Base-by-base conservation (phyloP, 2,888 invertebrate genomes). In the Cristatella mucedo region DNA sequence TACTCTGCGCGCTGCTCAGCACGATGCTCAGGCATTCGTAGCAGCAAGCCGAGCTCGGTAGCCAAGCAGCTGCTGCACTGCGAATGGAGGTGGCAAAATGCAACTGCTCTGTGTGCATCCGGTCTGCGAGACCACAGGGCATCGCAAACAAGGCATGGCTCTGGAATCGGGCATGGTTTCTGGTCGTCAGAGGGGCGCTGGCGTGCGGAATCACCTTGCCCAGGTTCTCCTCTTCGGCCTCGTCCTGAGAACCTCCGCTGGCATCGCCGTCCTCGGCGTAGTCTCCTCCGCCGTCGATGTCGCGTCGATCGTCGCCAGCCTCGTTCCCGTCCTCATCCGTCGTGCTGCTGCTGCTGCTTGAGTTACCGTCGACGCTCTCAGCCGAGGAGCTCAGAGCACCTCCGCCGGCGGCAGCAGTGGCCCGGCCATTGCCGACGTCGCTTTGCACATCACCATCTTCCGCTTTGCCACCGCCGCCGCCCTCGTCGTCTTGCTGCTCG, bases 151-250 rank as follows among this genome's bases (percentile, higher is more conserved):
- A n/a, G n/a, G n/a, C n/a, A n/a, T n/a, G n/a, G n/a, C n/a, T n/a
- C n/a, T n/a, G n/a, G n/a, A n/a, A n/a, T n/a, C n/a, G n/a, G n/a
- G n/a, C n/a, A n/a, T n/a, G n/a, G n/a, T n/a, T n/a, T n/a, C n/a
- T n/a, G n/a, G n/a, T n/a, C n/a, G n/a, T n/a, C n/a, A n/a, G n/a
- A n/a, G n/a, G n/a, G n/a, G n/a, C n/a, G n/a, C n/a, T n/a, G n/a
- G n/a, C n/a, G n/a, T n/a, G n/a, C n/a, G n/a, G n/a, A n/a, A n/a
- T n/a, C n/a, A n/a, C n/a, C 54, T 56, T 59, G 29, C 56, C 59
- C 2, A 60, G 49, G 9, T 57, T 54, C 4, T 44, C 44, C 33
- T 42, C 41, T 18, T 41, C 41, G 11, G 33, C 41, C 19, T 44
- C 32, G 9, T 40, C 43, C 22, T 33, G 32, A n/a, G 40, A 43